A percentile compares a stretch with the other conserved stretches of the same genome.
Evolutionary conservation across 2,888 invertebrate genomes (phyloP).

Genomic region (Sialis fuliginosa): DNA sequence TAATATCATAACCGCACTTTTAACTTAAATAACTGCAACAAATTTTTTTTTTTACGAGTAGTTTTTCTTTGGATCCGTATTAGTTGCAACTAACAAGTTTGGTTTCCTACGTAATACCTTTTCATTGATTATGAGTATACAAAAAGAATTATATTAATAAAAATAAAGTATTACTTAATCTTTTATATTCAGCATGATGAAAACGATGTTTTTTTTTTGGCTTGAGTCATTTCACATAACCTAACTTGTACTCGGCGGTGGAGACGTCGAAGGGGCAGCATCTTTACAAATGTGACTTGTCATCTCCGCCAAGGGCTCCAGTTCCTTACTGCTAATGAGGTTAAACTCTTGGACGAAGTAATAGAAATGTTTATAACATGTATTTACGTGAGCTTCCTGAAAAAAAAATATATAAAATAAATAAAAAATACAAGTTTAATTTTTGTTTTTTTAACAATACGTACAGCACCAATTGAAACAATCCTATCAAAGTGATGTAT

Average conservation of each 20-base stretch:
- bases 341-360: conserved; percentile 81
- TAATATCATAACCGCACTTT: too few species aligned
- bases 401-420: conserved; percentile 14
- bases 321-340: conserved; percentile 62
- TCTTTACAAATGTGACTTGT: conserved; percentile 53
- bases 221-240: not conserved
- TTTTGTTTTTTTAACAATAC: conserved; percentile 17
- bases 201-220: not conserved
- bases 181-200: not conserved
- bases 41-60: too few species aligned
- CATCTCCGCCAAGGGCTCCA: conserved; percentile 71
- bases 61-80: too few species aligned
- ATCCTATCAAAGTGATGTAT: conserved; percentile 87
- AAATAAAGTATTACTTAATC: too few species aligned
- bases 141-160: not conserved
- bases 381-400: conserved; percentile 83
- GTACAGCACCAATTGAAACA: conserved; percentile 71
- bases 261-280: conserved; percentile 6
- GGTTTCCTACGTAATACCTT: too few species aligned
- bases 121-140: too few species aligned
- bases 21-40: too few species aligned
- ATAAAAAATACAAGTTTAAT: not conserved
- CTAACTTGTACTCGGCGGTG: not conserved
- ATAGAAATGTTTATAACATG: conserved; percentile 88
- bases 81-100: too few species aligned